phyloP scores from a whole-genome alignment of 2,888 invertebrate species.

The Tridacna crocea region DNA sequence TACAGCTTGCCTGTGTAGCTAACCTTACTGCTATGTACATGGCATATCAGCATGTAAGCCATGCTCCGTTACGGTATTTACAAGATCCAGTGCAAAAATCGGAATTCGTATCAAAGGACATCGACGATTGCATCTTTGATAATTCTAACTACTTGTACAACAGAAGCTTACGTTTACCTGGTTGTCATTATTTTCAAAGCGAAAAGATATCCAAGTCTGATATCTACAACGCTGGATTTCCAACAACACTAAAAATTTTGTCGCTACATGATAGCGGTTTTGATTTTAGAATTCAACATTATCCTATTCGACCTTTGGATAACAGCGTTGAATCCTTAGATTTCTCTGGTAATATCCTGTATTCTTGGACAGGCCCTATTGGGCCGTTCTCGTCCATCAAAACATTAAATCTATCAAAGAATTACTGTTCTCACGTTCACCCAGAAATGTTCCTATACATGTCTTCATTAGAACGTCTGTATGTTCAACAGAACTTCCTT shows the following conservation, averaged over 20 bases:
- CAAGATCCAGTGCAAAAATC: constrained; percentile 13
- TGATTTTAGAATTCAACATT: constrained; percentile 7
- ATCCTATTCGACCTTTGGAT: neutral
- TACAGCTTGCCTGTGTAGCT: constrained; percentile 29
- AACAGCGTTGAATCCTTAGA: constrained; percentile 30
- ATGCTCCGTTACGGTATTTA: neutral
- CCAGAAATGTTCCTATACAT: constrained; percentile 17
- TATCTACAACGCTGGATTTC: constrained; percentile 9
- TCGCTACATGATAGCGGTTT: constrained; percentile 19
- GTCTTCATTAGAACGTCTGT: constrained; percentile 18
- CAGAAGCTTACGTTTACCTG: neutral
- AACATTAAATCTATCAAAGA: constrained; percentile 38
- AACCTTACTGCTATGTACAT: constrained; percentile 14
- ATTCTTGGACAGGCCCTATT: constrained; percentile 27
- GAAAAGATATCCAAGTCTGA: neutral
- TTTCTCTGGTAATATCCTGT: constrained; percentile 37
- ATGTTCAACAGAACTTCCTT: constrained; percentile 35
- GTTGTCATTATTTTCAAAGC: constrained; percentile 24
- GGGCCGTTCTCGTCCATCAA: constrained; percentile 28
- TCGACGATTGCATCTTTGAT: constrained; percentile 30
- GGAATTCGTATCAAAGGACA: neutral
- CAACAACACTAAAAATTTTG: constrained; percentile 5
- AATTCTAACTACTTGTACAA: constrained; percentile 13
- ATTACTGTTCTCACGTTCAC: constrained; percentile 22
- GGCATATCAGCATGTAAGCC: constrained; percentile 10